These are phyloP conservation scores for Hylia prasina DNA, from an alignment of 2,113 vertebrate species.

Conservation along the genomic window DNA sequence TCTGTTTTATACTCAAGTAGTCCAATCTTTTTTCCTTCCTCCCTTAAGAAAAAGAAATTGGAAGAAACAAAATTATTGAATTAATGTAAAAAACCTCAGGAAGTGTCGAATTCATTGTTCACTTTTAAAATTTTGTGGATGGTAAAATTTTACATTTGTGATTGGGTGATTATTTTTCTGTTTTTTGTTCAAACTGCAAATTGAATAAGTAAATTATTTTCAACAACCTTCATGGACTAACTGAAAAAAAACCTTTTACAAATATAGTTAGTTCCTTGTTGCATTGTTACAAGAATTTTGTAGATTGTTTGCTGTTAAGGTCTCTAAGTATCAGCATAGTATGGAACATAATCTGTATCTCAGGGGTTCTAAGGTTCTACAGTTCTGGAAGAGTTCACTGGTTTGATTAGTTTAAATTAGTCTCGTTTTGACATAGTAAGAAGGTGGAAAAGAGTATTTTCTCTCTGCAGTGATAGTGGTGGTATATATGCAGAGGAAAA, in stretches of 20 bases:
- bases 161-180: background rate
- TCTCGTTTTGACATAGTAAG: background rate
- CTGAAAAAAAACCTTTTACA: background rate
- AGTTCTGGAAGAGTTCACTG: background rate
- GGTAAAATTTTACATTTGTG: background rate
- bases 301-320: background rate
- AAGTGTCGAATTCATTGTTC: background rate
- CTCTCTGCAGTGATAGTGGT: background rate
- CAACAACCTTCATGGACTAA: background rate
- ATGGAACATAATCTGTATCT: background rate
- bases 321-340: background rate
- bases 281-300: background rate
- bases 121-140: background rate
- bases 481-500: background rate
- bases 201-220: background rate
- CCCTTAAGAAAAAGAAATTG: background rate
- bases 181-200: background rate
- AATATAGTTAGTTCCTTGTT: background rate
- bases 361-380: background rate
- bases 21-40: background rate
- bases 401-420: background rate
- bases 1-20: background rate
- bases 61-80: background rate
- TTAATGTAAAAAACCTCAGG: background rate
- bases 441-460: background rate